Evolutionary conservation across 2,113 vertebrate genomes (phyloP), one percentile per base, ranked within the genome.

Genomic region (Chaetorhynchus papuensis): DNA sequence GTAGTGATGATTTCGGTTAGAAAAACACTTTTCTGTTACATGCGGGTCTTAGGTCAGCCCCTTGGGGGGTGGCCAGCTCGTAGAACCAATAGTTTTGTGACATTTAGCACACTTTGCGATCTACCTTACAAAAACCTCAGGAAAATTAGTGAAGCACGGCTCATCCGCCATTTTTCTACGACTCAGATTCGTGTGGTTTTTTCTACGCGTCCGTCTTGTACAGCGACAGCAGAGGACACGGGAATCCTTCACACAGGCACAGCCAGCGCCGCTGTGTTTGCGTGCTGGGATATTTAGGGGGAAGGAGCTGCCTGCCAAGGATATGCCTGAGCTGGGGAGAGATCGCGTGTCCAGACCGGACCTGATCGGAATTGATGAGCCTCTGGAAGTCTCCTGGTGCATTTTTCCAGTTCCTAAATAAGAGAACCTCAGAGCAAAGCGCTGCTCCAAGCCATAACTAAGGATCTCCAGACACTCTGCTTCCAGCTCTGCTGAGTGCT

Each of bases 361-460:
- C 95, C 91, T 96, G 93, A 95, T 19, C 3, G 0, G 95, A 96
- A 94, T 81, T 95, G 89, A 91, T 89, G 93, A 96, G 59, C 14
- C 72, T 39, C 81, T 70, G 87, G 9, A 91, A 91, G 57, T 14
- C 54, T 77, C 37, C 68, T 7, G 35, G 39, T 70, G 56, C 52
- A 12, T 89, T 69, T 86, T 72, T 64, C 87, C 50, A 56, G 3
- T 33, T 83, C 91, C 84, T 54, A 78, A 91, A 53, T 42, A 84
- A 61, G 65, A 56, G 69, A 78, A 35, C 35, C 77, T 87, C 80
- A 9, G 70, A 66, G 77, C 47, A 66, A 79, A 90, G 72, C 8
- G 20, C 93, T 54, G 89, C 81, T 93, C 42, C 60, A 7, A 66
- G 89, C 72, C 47, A 33, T 66, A 81, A 77, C 91, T 78, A 54